Evolutionary conservation across 2,113 vertebrate species (phyloP).

Genomic region (Mustela lutreola): DNA sequence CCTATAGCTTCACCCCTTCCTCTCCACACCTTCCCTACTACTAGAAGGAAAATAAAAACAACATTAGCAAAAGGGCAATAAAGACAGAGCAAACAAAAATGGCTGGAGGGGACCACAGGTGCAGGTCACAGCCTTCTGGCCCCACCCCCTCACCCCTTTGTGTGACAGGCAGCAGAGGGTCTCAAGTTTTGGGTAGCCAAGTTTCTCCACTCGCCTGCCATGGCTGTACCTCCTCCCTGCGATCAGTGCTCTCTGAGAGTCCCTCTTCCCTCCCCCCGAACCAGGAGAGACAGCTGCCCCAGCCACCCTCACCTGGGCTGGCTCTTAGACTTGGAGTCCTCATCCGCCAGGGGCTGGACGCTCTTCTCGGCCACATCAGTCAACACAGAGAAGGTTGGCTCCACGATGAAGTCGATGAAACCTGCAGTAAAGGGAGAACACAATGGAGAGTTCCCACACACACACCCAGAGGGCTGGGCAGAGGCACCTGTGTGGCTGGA

Average conservation of each 20-base stretch:
- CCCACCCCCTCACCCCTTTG: background rate
- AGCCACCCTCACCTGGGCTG: slow-evolving; percentile 80
- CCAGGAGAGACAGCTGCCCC: background rate
- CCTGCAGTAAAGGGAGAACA: slow-evolving; percentile 83
- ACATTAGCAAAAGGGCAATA: background rate
- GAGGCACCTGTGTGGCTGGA: accelerated
- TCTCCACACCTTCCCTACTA: background rate
- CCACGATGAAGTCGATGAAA: slow-evolving; percentile 98
- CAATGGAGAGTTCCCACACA: too few species aligned
- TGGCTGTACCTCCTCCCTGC: background rate
- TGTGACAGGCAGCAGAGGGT: background rate
- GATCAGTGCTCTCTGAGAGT: background rate
- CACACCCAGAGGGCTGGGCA: background rate
- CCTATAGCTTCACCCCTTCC: background rate
- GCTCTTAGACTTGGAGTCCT: slow-evolving; percentile 90
- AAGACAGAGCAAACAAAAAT: background rate
- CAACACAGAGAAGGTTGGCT: slow-evolving; percentile 95
- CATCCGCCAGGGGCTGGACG: slow-evolving; percentile 92
- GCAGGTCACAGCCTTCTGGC: background rate
- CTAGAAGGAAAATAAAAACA: slow-evolving; percentile 47
- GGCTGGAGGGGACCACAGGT: background rate
- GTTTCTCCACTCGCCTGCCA: background rate
- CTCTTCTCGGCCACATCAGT: slow-evolving; percentile 97
- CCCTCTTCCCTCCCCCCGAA: background rate
- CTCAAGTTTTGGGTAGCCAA: background rate